Base-by-base conservation (phyloP, 2,797 vertebrate genomes). In the Rachycentron canadum region DNA sequence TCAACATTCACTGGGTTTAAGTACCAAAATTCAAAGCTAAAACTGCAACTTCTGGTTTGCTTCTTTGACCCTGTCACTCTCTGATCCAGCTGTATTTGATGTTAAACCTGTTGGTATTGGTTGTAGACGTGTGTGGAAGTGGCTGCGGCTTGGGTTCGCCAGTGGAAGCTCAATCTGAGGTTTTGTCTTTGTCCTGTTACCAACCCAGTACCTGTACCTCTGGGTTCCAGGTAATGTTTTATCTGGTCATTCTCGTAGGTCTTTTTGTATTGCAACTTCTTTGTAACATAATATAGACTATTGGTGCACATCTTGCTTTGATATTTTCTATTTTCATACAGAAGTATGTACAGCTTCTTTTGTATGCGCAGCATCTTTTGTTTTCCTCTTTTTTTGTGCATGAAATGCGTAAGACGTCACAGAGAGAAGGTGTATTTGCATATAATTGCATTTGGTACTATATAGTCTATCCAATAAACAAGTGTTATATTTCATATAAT, bases 281-380 rank as follows among this genome's bases (percentile, higher is more conserved):
- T 92, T 92, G 91, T 92, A 93, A 93, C 91, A 91, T 89, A 82
- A 83, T 87, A 79, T 89, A 90, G 81, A 91, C 83, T 89, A 90
- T 92, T 91, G 92, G 91, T 94, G 94, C 93, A 93, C 90, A 94
- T 93, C 86, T 93, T 93, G 89, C 91, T 95, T 94, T 94, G 88
- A 94, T 93, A 93, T 95, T 93, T 95, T 95, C 88, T 96, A 95
- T 95, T 95, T 95, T 96, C 94, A 94, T 96, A 96, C 93, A 86
- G 80, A 91, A 86, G 89, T 93, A 84, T 93, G 94, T 95, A 92
- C 91, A 93, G 91, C 78, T 92, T 92, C 86, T 93, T 91, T 94
- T 94, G 86, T 95, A 94, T 87, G 91, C 76, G 76, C 84, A 12
- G 75, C 90, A 89, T 92, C 82, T 85, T 80, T 92, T 58, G 74